Conservation (phyloP, 1,140 invertebrate species). For the Bombus polaris region DNA sequence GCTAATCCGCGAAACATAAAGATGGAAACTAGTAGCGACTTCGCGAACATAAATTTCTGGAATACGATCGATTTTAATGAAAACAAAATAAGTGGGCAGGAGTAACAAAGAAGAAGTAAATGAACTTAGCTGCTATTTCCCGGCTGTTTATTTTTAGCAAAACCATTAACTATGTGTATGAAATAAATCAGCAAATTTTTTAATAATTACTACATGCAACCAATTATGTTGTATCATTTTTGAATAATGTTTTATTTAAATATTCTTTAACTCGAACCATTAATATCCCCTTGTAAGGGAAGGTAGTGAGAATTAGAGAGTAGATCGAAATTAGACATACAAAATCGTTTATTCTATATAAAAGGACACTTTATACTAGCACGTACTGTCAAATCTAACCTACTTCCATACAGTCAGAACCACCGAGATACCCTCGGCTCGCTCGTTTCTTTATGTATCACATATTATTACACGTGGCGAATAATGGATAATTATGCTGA, state of each 20-base stretch:
- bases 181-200: neutral
- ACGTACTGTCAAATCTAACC: constrained; percentile 78
- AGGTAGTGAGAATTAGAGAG: neutral
- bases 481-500: constrained; percentile 66
- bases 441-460: constrained; percentile 77
- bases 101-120: neutral
- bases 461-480: constrained; percentile 76
- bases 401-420: constrained; percentile 74
- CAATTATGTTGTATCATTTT: neutral
- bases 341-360: constrained; percentile 82
- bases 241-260: neutral
- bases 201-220: neutral
- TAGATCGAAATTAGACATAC: constrained; percentile 71
- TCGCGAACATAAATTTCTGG: constrained; percentile 84
- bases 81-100: constrained; percentile 67
- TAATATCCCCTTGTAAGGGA: neutral
- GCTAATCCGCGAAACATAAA: constrained; percentile 74
- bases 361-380: constrained; percentile 82
- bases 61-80: constrained; percentile 83
- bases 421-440: constrained; percentile 68
- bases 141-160: neutral
- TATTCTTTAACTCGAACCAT: neutral
- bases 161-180: neutral
- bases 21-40: constrained; percentile 80
- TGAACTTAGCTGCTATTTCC: neutral